A percentile compares a stretch with the other conserved stretches of the same genome.
Evolutionary conservation across 1,140 invertebrate species (phyloP).

Genomic region (Apis laboriosa): DNA sequence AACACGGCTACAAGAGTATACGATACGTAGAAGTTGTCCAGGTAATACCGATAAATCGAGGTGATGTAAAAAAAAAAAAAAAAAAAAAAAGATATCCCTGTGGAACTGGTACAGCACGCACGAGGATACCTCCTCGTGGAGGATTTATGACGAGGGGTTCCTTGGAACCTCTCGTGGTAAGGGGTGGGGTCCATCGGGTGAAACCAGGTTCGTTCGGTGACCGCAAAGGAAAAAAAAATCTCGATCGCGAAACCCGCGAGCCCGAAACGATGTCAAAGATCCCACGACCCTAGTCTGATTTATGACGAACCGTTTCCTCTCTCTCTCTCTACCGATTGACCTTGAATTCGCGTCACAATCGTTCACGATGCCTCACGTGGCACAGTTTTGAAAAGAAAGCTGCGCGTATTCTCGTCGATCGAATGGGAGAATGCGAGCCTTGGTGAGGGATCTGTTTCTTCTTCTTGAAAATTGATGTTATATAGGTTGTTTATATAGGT

Average conservation of each 20-base stretch:
- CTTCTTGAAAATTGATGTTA: background rate
- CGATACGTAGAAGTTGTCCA: slow-evolving; percentile 8
- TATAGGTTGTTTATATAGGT: no score
- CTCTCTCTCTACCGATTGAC: slow-evolving; percentile 18
- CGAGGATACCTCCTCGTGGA: slow-evolving; percentile 54
- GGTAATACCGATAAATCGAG: slow-evolving; percentile 75
- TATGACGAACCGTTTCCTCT: slow-evolving; percentile 27
- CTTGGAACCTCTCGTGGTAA: slow-evolving; percentile 34
- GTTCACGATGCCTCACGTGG: slow-evolving; percentile 4
- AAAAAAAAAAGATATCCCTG: slow-evolving; percentile 65
- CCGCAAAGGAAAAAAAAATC: slow-evolving; percentile 33
- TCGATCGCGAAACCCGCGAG: slow-evolving; percentile 15
- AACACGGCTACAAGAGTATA: background rate
- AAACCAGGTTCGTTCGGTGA: slow-evolving; percentile 24
- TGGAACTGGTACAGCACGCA: slow-evolving; percentile 63
- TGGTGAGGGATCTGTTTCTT: no score
- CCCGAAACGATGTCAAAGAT: slow-evolving; percentile 35
- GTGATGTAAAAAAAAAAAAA: slow-evolving; percentile 67
- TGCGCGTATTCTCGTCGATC: background rate
- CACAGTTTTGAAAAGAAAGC: background rate
- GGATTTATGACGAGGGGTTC: slow-evolving; percentile 74
- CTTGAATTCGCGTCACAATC: slow-evolving; percentile 31
- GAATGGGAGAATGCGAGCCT: no score
- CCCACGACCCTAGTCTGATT: slow-evolving; percentile 23
- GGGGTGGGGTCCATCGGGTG: background rate